A percentile compares a stretch with the other conserved stretches of the same genome.
Evolutionary conservation across 2,888 invertebrate genomes (phyloP).

Genomic region (Caenorhabditis sulstoni): DNA sequence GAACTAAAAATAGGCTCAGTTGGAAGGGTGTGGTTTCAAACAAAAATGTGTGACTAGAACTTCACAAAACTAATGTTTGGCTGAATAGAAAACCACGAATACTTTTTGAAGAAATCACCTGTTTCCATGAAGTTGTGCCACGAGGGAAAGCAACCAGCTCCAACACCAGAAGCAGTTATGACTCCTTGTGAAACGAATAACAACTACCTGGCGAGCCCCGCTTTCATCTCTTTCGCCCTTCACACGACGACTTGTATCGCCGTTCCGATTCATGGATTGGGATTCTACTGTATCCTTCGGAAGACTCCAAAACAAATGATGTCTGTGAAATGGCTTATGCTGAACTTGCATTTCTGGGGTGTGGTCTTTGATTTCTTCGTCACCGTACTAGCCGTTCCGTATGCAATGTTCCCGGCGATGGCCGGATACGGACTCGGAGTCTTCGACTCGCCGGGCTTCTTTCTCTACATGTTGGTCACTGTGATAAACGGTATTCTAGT

Average conservation of each 20-base stretch:
- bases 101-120: too few species aligned
- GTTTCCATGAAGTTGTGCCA: too few species aligned
- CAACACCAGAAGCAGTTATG: too few species aligned
- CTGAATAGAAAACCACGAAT: too few species aligned
- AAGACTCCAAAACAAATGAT: slow-evolving; percentile 10
- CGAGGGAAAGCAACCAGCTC: too few species aligned
- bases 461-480: slow-evolving; percentile 1
- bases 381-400: slow-evolving; percentile 8
- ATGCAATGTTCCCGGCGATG: slow-evolving; percentile 11
- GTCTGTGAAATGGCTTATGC: slow-evolving; percentile 15
- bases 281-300: slow-evolving; percentile 10
- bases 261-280: slow-evolving; percentile 5
- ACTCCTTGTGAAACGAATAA: too few species aligned
- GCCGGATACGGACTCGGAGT: slow-evolving; percentile 18
- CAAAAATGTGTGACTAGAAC: too few species aligned
- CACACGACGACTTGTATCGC: not conserved
- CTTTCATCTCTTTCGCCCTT: slow-evolving; percentile 9
- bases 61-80: too few species aligned
- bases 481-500: slow-evolving; percentile 11
- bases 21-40: too few species aligned
- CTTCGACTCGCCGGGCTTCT: not conserved
- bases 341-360: slow-evolving; percentile 10
- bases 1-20: too few species aligned
- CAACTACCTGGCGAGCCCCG: slow-evolving; percentile 10
- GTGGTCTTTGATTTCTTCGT: not conserved